Conservation (phyloP, 2,113 vertebrate genomes). For the Pachyramphus minor region DNA sequence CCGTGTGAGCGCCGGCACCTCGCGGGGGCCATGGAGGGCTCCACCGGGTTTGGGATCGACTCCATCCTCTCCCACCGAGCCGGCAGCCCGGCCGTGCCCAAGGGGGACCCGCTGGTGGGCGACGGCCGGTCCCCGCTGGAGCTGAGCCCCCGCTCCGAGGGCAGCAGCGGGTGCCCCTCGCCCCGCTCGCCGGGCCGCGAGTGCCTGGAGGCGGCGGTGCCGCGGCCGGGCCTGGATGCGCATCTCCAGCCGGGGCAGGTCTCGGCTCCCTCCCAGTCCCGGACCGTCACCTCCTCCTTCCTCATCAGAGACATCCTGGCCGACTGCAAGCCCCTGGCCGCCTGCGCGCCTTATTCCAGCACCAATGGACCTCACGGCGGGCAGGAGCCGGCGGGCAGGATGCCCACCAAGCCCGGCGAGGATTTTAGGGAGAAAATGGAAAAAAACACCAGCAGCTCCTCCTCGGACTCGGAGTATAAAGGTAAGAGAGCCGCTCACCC, state of each 20-base stretch:
- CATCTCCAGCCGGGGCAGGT: conserved; percentile 86
- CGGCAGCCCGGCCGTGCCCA: conserved; percentile 86
- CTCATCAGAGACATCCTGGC: conserved; percentile 97
- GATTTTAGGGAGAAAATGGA: conserved; percentile 90
- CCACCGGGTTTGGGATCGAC: conserved; percentile 98
- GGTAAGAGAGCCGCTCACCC: conserved; percentile 77
- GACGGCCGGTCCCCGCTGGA: conserved; percentile 91
- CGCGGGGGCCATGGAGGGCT: conserved; percentile 88
- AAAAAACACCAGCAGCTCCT: conserved; percentile 88
- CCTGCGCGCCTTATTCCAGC: conserved; percentile 96
- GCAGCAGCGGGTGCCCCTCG: conserved; percentile 90
- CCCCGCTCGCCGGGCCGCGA: conserved; percentile 89
- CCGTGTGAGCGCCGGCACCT: conserved; percentile 63
- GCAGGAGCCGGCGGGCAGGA: conserved; percentile 82
- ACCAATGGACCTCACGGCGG: conserved; percentile 85
- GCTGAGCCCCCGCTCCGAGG: conserved; percentile 90
- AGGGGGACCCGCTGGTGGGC: conserved; percentile 85
- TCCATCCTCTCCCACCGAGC: conserved; percentile 94
- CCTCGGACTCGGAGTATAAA: conserved; percentile 97
- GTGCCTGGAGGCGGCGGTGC: conserved; percentile 80
- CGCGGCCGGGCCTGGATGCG: conserved; percentile 76
- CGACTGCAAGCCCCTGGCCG: conserved; percentile 95
- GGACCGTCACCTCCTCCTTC: conserved; percentile 97
- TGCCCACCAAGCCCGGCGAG: conserved; percentile 83
- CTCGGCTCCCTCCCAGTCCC: conserved; percentile 89